Conservation (phyloP, 2,888 invertebrate genomes). For the Drosophila meridiana region DNA sequence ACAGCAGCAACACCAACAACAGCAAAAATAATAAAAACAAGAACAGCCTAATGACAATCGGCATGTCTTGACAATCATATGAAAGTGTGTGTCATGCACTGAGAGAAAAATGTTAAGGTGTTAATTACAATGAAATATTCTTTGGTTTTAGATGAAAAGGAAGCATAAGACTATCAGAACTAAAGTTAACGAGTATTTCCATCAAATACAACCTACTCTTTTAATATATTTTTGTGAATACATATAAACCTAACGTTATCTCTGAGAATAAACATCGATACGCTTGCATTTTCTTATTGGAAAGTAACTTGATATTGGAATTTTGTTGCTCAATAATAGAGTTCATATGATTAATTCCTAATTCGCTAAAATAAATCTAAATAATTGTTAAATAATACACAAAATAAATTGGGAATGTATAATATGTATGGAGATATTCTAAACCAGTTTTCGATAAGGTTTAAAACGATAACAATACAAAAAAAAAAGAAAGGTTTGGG, state of each 20-base stretch:
- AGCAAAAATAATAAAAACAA: slow-evolving; percentile 28
- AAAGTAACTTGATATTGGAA: neutral
- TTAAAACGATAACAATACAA: no score
- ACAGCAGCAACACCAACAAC: slow-evolving; percentile 9
- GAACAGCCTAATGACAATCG: slow-evolving; percentile 67
- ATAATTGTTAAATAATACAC: neutral
- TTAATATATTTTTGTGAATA: neutral
- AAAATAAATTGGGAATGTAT: no score
- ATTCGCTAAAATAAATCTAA: neutral
- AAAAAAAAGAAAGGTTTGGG: no score
- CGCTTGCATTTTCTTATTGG: neutral
- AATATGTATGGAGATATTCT: no score
- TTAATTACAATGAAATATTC: neutral
- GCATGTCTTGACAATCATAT: slow-evolving; percentile 41
- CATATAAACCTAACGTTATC: neutral
- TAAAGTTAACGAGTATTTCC: neutral
- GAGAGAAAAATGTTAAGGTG: neutral
- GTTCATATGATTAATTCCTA: no score
- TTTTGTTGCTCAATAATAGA: neutral
- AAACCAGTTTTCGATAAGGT: no score
- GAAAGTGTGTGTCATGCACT: slow-evolving; percentile 12
- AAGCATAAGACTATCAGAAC: neutral
- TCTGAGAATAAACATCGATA: neutral
- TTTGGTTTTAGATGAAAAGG: no score
- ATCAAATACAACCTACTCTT: no score